These are phyloP conservation scores for Phasianus colchicus DNA, from an alignment of 2,113 vertebrate species.

Conservation along the genomic window DNA sequence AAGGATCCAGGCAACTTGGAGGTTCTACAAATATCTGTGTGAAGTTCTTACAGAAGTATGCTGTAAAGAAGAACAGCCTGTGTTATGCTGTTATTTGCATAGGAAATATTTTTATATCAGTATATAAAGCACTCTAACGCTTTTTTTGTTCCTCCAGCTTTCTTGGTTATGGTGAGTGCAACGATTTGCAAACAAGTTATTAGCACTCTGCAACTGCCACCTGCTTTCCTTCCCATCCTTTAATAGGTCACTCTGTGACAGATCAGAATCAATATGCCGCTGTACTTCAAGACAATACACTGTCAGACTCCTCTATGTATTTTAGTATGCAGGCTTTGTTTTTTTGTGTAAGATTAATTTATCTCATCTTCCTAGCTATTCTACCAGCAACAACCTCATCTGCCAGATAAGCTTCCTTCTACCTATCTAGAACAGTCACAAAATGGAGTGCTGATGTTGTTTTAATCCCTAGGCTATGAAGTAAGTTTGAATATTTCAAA, in stretches of 20 bases:
- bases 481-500: neutral
- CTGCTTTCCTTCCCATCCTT: neutral
- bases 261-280: neutral
- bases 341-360: neutral
- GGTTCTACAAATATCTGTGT: neutral
- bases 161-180: neutral
- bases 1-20: neutral
- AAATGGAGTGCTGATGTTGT: neutral
- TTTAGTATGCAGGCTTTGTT: neutral
- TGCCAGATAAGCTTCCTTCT: neutral
- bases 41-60: neutral
- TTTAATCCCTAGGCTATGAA: neutral
- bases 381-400: neutral
- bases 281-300: neutral
- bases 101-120: neutral
- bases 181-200: neutral
- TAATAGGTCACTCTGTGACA: neutral
- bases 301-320: neutral
- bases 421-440: neutral
- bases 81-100: neutral
- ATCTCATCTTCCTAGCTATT: neutral
- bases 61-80: neutral
- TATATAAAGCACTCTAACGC: neutral
- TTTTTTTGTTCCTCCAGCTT: neutral
- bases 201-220: neutral